These are phyloP conservation scores for Zophobas morio DNA, from an alignment of 1,140 invertebrate species.

Conservation along the genomic window DNA sequence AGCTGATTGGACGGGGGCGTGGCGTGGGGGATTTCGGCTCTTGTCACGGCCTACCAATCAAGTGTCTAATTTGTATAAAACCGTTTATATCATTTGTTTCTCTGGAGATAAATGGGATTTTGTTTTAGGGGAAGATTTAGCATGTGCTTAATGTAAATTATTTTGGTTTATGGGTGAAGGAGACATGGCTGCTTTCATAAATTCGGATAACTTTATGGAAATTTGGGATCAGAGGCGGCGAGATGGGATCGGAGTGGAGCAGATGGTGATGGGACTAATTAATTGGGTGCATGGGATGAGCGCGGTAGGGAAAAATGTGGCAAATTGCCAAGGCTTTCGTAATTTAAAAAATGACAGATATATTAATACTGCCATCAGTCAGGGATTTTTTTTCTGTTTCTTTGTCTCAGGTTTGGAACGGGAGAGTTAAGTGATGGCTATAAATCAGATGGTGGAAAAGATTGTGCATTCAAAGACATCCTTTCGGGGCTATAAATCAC, in stretches of 20 bases:
- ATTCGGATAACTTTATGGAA: constrained; percentile 62
- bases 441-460: background rate
- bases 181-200: constrained; percentile 62
- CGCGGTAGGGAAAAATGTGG: too few relatives aligned
- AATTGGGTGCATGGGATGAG: too few relatives aligned
- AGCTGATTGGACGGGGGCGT: constrained; percentile 57
- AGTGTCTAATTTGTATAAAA: constrained; percentile 61
- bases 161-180: constrained; percentile 63
- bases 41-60: constrained; percentile 61
- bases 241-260: too few relatives aligned
- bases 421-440: background rate
- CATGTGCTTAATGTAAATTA: constrained; percentile 67
- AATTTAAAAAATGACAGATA: too few relatives aligned
- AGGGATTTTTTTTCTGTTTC: background rate
- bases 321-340: too few relatives aligned
- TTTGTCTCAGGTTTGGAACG: background rate
- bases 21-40: constrained; percentile 49
- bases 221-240: background rate
- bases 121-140: constrained; percentile 66
- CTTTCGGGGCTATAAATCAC: too few relatives aligned
- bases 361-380: too few relatives aligned
- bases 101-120: constrained; percentile 65
- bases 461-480: background rate
- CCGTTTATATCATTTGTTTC: constrained; percentile 65
- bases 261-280: too few relatives aligned